Evolutionary conservation across 2,113 vertebrate species (phyloP), one percentile per base, ranked within the genome.

Genomic region (Pterocles burchelli): DNA sequence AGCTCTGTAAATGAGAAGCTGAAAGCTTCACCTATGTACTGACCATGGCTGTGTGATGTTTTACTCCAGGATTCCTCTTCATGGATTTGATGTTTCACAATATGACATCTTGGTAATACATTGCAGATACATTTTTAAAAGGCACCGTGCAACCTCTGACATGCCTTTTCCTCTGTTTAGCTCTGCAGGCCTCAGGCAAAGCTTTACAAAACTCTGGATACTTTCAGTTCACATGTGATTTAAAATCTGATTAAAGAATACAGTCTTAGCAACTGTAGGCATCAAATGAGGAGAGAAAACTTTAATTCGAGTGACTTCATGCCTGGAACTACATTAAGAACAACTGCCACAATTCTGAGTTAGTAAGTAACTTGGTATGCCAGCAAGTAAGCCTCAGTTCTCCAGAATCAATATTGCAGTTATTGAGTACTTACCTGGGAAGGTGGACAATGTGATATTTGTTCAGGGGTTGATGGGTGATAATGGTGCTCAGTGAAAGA

Each of bases 391-490:
- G n/a, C 85, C 59, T 85, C 36, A 43, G 72, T 67, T 83, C 73
- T 79, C 86, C 83, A 93, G 36, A 96, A 96, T 96, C 86, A 95
- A 96, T 96, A 91, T 11, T 61, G 78, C 41, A 86, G 90, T 96
- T 96, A 94, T 92, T 96, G 83, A 95, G 87, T 89, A 97, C 51
- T 96, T 95, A 71, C 52, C 59, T 88, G 88, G 71, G 46, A 97
- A 96, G 76, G 74, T 92, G 77, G 85, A 95, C 82, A 81, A 68
- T 79, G 77, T 77, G 85, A 81, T 95, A 96, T 95, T 97, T 84
- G 65, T 81, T 68, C 76, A 71, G 70, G 66, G 81, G 63, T 84
- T 97, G 93, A 93, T 91, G 83, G 93, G 74, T 95, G 81, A 94
- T 95, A 85, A 87, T 95, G 74, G 74, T 61, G 83, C 58, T 92